Conservation (phyloP, 2,113 vertebrate genomes). For the Eira barbara region DNA sequence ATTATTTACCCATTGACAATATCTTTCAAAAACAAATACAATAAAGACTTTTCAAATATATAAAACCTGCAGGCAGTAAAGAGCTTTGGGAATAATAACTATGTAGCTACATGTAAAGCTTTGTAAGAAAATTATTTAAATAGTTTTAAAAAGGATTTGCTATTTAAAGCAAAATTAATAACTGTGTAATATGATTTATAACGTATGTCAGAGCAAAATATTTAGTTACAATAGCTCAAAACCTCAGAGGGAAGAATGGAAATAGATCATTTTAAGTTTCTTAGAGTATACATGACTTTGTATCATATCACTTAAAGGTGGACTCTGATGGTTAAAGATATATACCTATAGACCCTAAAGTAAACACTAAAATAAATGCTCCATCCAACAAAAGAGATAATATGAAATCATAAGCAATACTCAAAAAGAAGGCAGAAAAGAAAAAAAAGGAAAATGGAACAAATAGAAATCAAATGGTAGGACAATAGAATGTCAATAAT, state of each 20-base stretch:
- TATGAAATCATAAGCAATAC: neutral
- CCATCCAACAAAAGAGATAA: neutral
- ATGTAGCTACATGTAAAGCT: neutral
- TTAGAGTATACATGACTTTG: neutral
- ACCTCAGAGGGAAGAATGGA: neutral
- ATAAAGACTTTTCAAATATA: neutral
- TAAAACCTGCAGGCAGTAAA: neutral
- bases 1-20: neutral
- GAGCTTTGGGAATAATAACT: neutral
- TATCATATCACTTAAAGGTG: neutral
- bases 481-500: neutral
- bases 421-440: neutral
- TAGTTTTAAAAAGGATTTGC: neutral
- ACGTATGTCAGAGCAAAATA: neutral
- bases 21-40: neutral
- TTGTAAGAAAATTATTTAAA: neutral
- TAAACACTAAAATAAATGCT: neutral
- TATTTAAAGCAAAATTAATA: neutral
- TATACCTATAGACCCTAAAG: neutral
- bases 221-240: neutral
- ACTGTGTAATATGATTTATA: neutral
- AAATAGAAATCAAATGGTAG: neutral
- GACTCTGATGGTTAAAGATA: neutral
- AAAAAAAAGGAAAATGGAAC: neutral
- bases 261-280: neutral